Evolutionary conservation across 2,113 vertebrate species (phyloP), one percentile per base, ranked within the genome.

Genomic region (Hemibagrus wyckioides): DNA sequence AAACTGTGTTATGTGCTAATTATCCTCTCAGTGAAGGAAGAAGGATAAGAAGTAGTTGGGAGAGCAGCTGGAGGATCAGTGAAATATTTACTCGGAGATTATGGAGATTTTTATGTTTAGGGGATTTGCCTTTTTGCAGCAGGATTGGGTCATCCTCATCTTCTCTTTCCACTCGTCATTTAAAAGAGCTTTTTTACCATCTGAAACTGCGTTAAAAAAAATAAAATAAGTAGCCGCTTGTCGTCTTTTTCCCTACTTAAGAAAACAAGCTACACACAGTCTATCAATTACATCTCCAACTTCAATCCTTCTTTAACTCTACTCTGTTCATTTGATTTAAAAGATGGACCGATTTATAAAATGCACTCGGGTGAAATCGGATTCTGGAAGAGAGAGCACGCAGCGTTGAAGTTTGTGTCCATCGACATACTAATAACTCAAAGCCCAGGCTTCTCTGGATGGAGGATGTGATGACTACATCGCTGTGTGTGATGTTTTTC

Each of bases 51-150:
- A 21, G 10, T 23, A 21, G 21, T 36, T 36, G 30, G 15, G 8
- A 56, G 77, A 80, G 30, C 77, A 80, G 77, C 52, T 80, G 77
- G 52, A 56, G 77, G 77, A 57, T 80, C 9, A 36, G 17, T 6
- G 52, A 80, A 56, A 57, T 13, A 17, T 80, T 80, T 80, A 52
- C 52, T 80, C 30, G 5, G 30, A 23, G 44, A 54, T 80, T 36
- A 80, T 36, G 11, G 7, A 54, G 50, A 33, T 36, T 80, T 54
- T 36, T 23, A 28, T 52, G 44, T 30, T 77, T 6, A 17, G 48
- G 48, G 50, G 48, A 48, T 54, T 79, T 17, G 76, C 7, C 76
- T 19, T 50, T 80, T 56, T 80, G 15, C 48, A 80, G n/a, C 17
- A 80, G n/a, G 21, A 21, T 50, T 10, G 28, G 6, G 2, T 30